Evolutionary conservation across 2,888 invertebrate species (phyloP), one percentile per base, ranked within the genome.

Genomic region (Drosophila mimica): DNA sequence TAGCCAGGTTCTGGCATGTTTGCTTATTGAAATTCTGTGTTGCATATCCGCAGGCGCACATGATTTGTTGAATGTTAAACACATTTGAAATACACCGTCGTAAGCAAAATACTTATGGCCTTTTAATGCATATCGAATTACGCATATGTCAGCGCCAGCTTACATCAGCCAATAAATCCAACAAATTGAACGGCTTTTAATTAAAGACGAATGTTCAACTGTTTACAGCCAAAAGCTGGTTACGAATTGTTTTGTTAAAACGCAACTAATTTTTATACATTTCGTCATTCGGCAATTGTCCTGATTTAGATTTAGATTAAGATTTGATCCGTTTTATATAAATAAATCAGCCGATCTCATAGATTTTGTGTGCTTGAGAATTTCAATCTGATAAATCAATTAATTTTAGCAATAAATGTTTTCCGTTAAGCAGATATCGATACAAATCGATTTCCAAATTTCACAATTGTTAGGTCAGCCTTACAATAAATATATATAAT

Each of bases 11-110:
- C 43, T 51, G 57, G 64, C 34, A 56, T 88, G 83, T 87, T 90
- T 89, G 84, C 87, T 82, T 89, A 90, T 88, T 88, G 90, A 88
- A 81, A 90, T 90, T 89, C 90, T 78, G 84, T 78, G 82, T 87
- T 87, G 90, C 88, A 87, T 89, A 89, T 79, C 90, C 90, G 82
- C 82, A 87, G 88, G 88, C 89, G 90, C 88, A 74, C 83, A 89
- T 80, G 88, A 90, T 86, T 88, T 82, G 90, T 83, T 83, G 86
- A 88, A 83, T 87, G 72, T 72, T 81, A 83, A 88, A 76, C 63
- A 81, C 66, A 82, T 69, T 74, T 75, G 49, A 59, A 56, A 74
- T 77, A 73, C 62, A 60, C 43, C 60, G 63, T 51, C 70, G 69
- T 68, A 68, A 76, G 72, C 76, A 76, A 76, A 82, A 79, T 81